Percentiles rank a stretch among this genome's conserved stretches.
These are phyloP conservation scores for Athalia cordata DNA, from an alignment of 2,888 invertebrate genomes.

Conservation along the genomic window DNA sequence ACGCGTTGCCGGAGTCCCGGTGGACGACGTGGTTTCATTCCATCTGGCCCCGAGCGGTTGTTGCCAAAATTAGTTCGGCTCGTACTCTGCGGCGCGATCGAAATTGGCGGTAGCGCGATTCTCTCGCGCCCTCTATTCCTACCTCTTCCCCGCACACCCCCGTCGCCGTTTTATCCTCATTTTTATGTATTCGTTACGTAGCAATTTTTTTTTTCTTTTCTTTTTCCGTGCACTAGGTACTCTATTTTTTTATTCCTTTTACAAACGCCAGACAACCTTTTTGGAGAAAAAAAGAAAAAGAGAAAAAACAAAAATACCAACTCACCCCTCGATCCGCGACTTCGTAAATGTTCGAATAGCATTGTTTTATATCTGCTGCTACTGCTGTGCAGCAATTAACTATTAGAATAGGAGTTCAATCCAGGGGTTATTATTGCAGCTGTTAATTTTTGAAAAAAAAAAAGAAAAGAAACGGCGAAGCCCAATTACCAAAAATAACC, in stretches of 20 bases:
- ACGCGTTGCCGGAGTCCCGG: slow-evolving; percentile 56
- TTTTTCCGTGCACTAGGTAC: not conserved
- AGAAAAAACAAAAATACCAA: no score
- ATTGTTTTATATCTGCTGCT: no score
- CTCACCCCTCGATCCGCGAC: no score
- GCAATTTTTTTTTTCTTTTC: not conserved
- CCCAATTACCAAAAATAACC: no score
- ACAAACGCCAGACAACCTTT: not conserved
- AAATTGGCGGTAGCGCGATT: slow-evolving; percentile 68
- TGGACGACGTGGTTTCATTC: slow-evolving; percentile 63
- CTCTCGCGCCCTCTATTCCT: slow-evolving; percentile 16
- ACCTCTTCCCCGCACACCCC: slow-evolving; percentile 1
- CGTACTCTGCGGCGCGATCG: slow-evolving; percentile 65
- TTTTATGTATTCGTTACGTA: slow-evolving; percentile 6
- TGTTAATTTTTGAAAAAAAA: no score
- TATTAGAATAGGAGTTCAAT: no score
- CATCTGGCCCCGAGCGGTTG: slow-evolving; percentile 69
- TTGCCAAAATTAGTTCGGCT: slow-evolving; percentile 72
- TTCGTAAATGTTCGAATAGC: no score
- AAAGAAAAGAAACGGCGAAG: no score
- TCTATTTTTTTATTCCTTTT: not conserved
- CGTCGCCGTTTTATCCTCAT: slow-evolving; percentile 6
- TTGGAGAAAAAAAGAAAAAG: no score
- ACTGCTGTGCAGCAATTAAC: no score
- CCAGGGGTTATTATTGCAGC: no score